phyloP scores from a whole-genome alignment of 2,113 vertebrate species.

The Meleagris gallopavo region DNA sequence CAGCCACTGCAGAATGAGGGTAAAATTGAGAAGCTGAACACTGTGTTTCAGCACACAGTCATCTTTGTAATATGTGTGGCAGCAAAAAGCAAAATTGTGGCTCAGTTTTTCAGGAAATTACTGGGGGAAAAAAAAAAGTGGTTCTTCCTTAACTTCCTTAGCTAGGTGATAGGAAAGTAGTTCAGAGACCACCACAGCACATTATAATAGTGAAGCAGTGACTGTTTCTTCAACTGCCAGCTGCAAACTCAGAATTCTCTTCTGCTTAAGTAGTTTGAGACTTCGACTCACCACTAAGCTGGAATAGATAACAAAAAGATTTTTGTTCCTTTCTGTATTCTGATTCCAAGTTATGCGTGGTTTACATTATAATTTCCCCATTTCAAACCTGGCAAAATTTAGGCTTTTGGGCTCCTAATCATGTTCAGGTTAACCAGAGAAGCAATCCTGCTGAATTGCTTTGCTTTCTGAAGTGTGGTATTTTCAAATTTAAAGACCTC shows the following conservation, averaged over 20 bases:
- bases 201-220: not conserved
- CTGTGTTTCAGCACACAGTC: accelerated
- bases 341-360: not conserved
- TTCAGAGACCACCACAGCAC: not conserved
- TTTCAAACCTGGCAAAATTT: not conserved
- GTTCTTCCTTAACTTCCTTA: not conserved
- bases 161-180: not conserved
- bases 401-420: not conserved
- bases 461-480: not conserved
- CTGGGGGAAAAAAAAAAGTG: not conserved
- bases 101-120: not conserved
- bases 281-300: not conserved
- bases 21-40: not conserved
- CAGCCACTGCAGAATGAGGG: not conserved
- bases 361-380: not conserved
- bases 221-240: not conserved
- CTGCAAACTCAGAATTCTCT: not conserved
- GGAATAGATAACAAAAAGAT: not conserved
- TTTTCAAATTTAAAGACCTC: not conserved
- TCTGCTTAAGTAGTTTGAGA: not conserved
- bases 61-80: not conserved
- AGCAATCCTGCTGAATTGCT: not conserved
- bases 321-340: not conserved
- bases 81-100: not conserved
- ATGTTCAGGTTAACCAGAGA: not conserved